Percentiles rank a stretch among this genome's conserved stretches.
These are phyloP conservation scores for Chiloscyllium punctatum DNA, from an alignment of 2,797 vertebrate genomes.

Conservation along the genomic window DNA sequence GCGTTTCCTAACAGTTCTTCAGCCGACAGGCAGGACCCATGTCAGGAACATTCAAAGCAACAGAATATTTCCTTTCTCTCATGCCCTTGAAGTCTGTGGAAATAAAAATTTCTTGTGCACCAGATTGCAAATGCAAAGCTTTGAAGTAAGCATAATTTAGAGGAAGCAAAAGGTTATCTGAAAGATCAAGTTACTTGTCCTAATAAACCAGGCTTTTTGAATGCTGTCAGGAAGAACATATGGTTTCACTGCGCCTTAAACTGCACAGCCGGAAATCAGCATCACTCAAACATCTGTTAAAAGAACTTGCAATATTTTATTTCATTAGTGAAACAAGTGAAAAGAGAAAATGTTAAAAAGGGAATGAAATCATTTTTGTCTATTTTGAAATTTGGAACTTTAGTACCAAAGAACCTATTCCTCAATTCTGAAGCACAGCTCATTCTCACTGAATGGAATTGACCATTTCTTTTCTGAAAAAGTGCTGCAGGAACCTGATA, in stretches of 20 bases:
- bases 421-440: constrained; percentile 9
- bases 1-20: not conserved
- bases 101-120: not conserved
- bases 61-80: not conserved
- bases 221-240: not conserved
- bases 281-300: not conserved
- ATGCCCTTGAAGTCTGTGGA: not conserved
- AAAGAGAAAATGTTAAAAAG: not conserved
- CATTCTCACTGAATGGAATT: not conserved
- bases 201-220: not conserved
- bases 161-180: constrained; percentile 23
- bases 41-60: not conserved
- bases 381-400: not conserved
- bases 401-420: not conserved
- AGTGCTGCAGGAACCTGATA: not conserved
- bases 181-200: constrained; percentile 12
- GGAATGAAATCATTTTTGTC: not conserved
- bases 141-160: not conserved
- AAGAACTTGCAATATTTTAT: not conserved
- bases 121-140: not conserved
- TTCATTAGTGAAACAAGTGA: not conserved
- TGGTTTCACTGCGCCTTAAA: not conserved
- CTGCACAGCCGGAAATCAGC: not conserved
- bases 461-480: not conserved
- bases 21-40: not conserved